Percentiles rank a stretch among this genome's conserved stretches.
phyloP scores from a whole-genome alignment of 2,888 invertebrate genomes.

The Troglohyphantes excavatus region DNA sequence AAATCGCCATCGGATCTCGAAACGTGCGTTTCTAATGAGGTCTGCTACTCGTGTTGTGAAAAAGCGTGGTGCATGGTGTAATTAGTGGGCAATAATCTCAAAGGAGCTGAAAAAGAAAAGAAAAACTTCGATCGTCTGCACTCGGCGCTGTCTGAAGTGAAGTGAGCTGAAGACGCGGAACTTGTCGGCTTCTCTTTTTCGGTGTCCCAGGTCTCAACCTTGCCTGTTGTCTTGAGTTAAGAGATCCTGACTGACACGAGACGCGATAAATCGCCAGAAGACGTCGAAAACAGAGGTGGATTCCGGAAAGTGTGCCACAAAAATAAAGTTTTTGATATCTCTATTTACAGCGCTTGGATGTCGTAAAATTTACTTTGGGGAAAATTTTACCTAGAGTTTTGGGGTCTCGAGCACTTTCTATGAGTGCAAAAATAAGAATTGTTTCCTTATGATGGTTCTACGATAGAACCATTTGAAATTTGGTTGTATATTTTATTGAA shows the following conservation, averaged over 20 bases:
- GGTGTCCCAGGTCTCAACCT: not conserved
- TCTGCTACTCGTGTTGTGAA: slow-evolving; percentile 59
- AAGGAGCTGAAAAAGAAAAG: not conserved
- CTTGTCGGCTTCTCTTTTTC: not conserved
- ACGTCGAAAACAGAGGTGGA: not conserved
- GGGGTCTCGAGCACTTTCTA: too few relatives aligned
- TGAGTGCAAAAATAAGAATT: too few relatives aligned
- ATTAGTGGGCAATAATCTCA: slow-evolving; percentile 33
- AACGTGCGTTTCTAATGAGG: slow-evolving; percentile 61
- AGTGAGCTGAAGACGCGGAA: not conserved
- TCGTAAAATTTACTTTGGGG: too few relatives aligned
- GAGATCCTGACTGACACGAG: not conserved
- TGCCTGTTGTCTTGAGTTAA: slow-evolving; percentile 1
- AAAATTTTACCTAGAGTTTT: too few relatives aligned
- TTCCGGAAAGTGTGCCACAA: not conserved
- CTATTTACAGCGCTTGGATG: too few relatives aligned
- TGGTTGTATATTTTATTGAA: too few relatives aligned
- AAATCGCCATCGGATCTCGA: slow-evolving; percentile 50
- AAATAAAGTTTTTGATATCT: too few relatives aligned
- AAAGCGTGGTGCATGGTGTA: slow-evolving; percentile 31
- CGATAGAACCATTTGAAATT: too few relatives aligned
- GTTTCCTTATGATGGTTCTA: too few relatives aligned
- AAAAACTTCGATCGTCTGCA: not conserved
- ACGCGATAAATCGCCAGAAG: not conserved
- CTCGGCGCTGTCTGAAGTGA: not conserved